Percentiles rank a stretch among this genome's conserved stretches.
Conservation (phyloP, 2,888 invertebrate species). For the Drosophila diplacantha region DNA sequence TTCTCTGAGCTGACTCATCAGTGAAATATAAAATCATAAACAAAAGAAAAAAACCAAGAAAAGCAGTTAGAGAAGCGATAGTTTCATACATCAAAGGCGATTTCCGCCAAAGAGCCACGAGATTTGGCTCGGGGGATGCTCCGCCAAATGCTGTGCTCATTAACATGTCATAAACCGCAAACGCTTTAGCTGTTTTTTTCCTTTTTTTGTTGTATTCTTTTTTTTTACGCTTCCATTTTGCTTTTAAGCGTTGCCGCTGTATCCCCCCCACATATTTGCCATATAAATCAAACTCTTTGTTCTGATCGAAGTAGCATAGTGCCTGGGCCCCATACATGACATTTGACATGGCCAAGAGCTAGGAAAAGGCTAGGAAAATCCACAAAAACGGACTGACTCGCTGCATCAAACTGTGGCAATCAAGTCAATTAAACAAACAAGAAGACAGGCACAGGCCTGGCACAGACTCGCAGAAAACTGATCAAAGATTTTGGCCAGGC, state of each 20-base stretch:
- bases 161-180: slow-evolving; percentile 71
- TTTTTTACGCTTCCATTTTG: slow-evolving; percentile 18
- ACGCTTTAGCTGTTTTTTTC: slow-evolving; percentile 11
- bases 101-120: slow-evolving; percentile 27
- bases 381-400: slow-evolving; percentile 29
- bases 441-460: slow-evolving; percentile 10
- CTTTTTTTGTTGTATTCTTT: not conserved
- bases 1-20: slow-evolving; percentile 24
- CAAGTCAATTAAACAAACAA: slow-evolving; percentile 73
- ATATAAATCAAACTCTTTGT: slow-evolving; percentile 62
- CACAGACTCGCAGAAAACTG: not conserved
- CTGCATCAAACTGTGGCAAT: slow-evolving; percentile 62
- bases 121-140: slow-evolving; percentile 35
- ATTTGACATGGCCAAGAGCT: slow-evolving; percentile 54
- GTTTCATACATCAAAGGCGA: slow-evolving; percentile 34
- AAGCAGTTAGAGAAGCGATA: slow-evolving; percentile 24
- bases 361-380: not conserved
- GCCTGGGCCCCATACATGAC: slow-evolving; percentile 40
- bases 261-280: slow-evolving; percentile 15
- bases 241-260: slow-evolving; percentile 29
- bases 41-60: slow-evolving; percentile 3
- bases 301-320: slow-evolving; percentile 28
- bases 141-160: slow-evolving; percentile 49
- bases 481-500: slow-evolving; percentile 24
- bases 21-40: not conserved